Conservation (phyloP, 2,113 vertebrate species). For the Daphoenositta chrysoptera region DNA sequence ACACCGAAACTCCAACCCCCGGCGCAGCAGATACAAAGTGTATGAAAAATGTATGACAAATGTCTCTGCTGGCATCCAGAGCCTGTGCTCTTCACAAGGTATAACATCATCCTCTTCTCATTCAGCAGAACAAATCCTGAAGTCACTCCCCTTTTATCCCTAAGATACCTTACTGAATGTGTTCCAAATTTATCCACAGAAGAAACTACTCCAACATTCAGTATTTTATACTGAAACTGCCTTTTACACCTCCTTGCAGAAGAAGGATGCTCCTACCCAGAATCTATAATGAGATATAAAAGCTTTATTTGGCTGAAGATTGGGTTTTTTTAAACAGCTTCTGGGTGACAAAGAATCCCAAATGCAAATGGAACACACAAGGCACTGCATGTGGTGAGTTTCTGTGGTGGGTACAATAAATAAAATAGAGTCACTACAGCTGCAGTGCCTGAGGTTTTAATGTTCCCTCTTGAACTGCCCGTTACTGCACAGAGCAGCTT, state of each 20-base stretch:
- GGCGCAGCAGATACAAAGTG: background rate
- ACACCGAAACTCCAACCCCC: background rate
- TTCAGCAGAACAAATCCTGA: background rate
- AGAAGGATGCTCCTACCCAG: background rate
- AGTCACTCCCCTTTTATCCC: background rate
- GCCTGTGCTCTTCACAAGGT: background rate
- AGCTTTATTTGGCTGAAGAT: background rate
- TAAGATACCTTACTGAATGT: background rate
- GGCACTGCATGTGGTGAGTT: background rate
- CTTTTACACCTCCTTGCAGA: background rate
- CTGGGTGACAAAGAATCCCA: background rate
- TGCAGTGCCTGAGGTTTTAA: background rate
- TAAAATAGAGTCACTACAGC: background rate
- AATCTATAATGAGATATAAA: background rate
- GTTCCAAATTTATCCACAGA: background rate
- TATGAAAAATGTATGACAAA: background rate
- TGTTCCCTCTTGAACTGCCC: background rate
- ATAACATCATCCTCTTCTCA: background rate
- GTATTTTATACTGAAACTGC: background rate
- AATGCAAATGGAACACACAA: background rate
- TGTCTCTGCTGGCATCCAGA: background rate
- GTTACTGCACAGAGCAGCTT: background rate
- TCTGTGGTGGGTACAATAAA: background rate
- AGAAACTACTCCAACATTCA: background rate
- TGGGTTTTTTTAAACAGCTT: background rate